A percentile compares a stretch with the other conserved stretches of the same genome.
Conservation (phyloP, 2,888 invertebrate genomes). For the Eupithecia centaureata region DNA sequence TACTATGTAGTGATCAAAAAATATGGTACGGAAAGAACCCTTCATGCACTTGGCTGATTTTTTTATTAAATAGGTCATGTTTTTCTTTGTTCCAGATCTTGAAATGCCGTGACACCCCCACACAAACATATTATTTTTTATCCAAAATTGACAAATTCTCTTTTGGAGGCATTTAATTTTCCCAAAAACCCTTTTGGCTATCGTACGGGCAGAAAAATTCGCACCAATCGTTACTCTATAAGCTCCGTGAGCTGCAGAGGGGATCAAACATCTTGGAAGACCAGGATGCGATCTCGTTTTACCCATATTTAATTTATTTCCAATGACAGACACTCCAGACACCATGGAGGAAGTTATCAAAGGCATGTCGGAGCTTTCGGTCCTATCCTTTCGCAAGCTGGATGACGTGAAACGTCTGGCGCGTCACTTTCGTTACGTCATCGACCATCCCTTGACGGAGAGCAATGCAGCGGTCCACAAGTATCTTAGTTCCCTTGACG, state of each 20-base stretch:
- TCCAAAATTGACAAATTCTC: conserved; percentile 52
- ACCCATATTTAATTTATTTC: conserved; percentile 19
- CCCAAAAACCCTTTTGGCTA: conserved; percentile 48
- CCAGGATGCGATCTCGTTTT: conserved; percentile 40
- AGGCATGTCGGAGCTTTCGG: conserved; percentile 62
- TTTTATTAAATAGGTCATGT: not conserved
- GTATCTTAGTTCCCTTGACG: conserved; percentile 65
- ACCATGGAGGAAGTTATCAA: conserved; percentile 55
- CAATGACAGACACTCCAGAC: conserved; percentile 49
- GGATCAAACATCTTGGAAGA: conserved; percentile 53
- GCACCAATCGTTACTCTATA: conserved; percentile 47
- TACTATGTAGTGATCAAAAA: too few species aligned
- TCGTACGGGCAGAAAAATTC: conserved; percentile 59
- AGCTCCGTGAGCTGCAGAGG: conserved; percentile 44
- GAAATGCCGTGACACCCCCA: conserved; percentile 76
- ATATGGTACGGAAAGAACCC: too few species aligned
- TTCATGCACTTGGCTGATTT: too few species aligned
- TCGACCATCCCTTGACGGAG: conserved; percentile 68
- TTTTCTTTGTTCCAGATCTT: conserved; percentile 71
- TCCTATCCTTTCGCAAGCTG: conserved; percentile 71
- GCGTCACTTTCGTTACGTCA: conserved; percentile 66
- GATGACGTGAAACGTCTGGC: conserved; percentile 74
- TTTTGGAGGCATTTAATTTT: conserved; percentile 43
- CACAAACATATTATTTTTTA: conserved; percentile 59
- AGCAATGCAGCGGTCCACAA: conserved; percentile 57